These are phyloP conservation scores for Melanostoma mellinum DNA, from an alignment of 2,888 invertebrate genomes.

Conservation along the genomic window DNA sequence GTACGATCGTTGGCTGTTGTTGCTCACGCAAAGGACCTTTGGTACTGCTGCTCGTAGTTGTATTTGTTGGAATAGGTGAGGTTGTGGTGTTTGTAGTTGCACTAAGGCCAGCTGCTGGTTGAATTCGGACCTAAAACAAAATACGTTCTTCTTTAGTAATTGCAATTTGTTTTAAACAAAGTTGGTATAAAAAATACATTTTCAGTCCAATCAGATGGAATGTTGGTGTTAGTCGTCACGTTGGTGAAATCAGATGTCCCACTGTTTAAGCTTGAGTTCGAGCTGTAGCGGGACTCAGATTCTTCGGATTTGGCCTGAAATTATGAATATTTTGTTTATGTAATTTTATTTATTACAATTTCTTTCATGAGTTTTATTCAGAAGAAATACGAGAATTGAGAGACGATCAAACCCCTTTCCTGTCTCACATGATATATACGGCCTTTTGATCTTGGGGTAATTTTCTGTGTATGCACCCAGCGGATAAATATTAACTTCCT, in stretches of 20 bases:
- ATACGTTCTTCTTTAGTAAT: background rate
- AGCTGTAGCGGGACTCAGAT: conserved; percentile 86
- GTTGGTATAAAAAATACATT: conserved; percentile 76
- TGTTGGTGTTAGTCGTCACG: conserved; percentile 65
- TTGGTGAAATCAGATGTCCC: conserved; percentile 82
- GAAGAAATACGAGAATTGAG: too few species aligned
- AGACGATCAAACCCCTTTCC: too few species aligned
- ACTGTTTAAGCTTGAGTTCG: conserved; percentile 85
- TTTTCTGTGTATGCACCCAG: too few species aligned
- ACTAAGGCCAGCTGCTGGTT: conserved; percentile 44
- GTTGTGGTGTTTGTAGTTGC: conserved; percentile 73
- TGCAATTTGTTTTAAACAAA: too few species aligned
- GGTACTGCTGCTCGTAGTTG: conserved; percentile 73
- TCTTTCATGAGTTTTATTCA: background rate
- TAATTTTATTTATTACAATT: background rate
- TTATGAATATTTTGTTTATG: background rate
- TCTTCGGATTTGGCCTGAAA: conserved; percentile 81
- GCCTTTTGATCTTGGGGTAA: too few species aligned
- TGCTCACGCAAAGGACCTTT: conserved; percentile 83
- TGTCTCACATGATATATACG: too few species aligned
- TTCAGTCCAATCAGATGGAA: conserved; percentile 80
- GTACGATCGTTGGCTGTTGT: conserved; percentile 76
- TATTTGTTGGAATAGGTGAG: conserved; percentile 65
- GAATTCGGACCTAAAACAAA: conserved; percentile 76
- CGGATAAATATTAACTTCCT: too few species aligned